Percentiles rank a stretch among this genome's conserved stretches.
Evolutionary conservation across 1,140 invertebrate genomes (phyloP).

Genomic region (Matsumurasca onukii): DNA sequence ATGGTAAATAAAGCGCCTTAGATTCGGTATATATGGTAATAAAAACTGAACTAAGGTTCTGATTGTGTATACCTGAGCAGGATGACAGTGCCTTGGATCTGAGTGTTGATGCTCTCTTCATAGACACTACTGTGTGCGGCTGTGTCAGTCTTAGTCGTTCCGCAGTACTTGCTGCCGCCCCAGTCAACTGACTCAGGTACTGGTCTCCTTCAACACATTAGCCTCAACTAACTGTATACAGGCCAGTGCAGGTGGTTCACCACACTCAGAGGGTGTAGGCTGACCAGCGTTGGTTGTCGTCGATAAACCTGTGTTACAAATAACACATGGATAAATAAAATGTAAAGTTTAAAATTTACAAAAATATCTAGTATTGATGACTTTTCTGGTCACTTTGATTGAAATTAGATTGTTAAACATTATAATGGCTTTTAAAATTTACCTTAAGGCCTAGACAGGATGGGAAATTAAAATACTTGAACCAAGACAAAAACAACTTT

Average conservation of each 20-base stretch:
- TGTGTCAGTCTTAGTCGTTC: conserved; percentile 40
- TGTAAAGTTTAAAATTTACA: too few species aligned
- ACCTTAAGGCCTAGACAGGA: too few species aligned
- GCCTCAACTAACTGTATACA: conserved; percentile 83
- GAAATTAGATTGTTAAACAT: too few species aligned
- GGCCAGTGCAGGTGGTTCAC: conserved; percentile 86
- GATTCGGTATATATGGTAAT: too few species aligned
- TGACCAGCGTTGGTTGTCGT: conserved; percentile 77
- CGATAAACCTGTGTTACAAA: conserved; percentile 73
- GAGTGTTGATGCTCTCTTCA: conserved; percentile 79
- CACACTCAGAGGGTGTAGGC: conserved; percentile 84
- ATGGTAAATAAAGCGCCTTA: too few species aligned
- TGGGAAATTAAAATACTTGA: too few species aligned
- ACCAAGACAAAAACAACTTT: too few species aligned
- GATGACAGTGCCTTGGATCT: conserved; percentile 77
- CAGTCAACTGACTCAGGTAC: conserved; percentile 51
- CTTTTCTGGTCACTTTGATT: too few species aligned
- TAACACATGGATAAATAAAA: too few species aligned
- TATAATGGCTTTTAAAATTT: too few species aligned
- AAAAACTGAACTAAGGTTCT: too few species aligned
- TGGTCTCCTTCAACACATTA: conserved; percentile 87
- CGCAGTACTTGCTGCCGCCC: conserved; percentile 45
- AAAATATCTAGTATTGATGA: too few species aligned
- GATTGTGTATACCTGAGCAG: conserved; percentile 71
- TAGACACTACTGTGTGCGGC: conserved; percentile 62